Evolutionary conservation across 2,888 invertebrate species (phyloP).

Genomic region (Odontocolon sp.): DNA sequence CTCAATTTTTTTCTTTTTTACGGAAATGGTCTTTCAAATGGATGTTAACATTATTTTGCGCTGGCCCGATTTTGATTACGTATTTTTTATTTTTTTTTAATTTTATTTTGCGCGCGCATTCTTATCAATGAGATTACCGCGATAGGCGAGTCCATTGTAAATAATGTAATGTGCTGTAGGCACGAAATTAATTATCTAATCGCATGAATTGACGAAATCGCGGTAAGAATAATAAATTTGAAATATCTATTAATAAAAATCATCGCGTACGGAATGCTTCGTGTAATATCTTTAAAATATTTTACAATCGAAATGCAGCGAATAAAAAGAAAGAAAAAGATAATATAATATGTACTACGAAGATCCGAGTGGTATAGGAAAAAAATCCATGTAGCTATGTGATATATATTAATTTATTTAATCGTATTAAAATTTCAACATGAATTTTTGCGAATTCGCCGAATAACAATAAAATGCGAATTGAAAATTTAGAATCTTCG

Average conservation of each 20-base stretch:
- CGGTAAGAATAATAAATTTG: not conserved
- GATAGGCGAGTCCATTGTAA: conserved; percentile 43
- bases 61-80: not conserved
- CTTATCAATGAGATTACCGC: conserved; percentile 4
- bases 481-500: not conserved
- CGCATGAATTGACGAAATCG: conserved; percentile 4
- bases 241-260: not conserved
- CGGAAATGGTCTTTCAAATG: no score
- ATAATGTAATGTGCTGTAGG: conserved; percentile 31
- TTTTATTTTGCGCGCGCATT: not conserved
- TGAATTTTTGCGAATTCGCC: conserved; percentile 15
- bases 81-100: not conserved
- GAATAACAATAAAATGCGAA: conserved; percentile 28
- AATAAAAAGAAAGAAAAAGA: conserved; percentile 9
- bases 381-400: conserved; percentile 63
- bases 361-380: conserved; percentile 38
- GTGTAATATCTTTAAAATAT: not conserved
- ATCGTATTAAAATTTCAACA: conserved; percentile 61
- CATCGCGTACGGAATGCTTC: conserved; percentile 3
- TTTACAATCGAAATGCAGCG: conserved; percentile 1
- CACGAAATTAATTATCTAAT: conserved; percentile 37
- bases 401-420: conserved; percentile 72
- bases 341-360: conserved; percentile 29
- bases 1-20: not conserved
- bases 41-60: no score